A percentile compares a stretch with the other conserved stretches of the same genome.
phyloP scores from a whole-genome alignment of 23 tunicate species.

The Botrylloides violaceus region DNA sequence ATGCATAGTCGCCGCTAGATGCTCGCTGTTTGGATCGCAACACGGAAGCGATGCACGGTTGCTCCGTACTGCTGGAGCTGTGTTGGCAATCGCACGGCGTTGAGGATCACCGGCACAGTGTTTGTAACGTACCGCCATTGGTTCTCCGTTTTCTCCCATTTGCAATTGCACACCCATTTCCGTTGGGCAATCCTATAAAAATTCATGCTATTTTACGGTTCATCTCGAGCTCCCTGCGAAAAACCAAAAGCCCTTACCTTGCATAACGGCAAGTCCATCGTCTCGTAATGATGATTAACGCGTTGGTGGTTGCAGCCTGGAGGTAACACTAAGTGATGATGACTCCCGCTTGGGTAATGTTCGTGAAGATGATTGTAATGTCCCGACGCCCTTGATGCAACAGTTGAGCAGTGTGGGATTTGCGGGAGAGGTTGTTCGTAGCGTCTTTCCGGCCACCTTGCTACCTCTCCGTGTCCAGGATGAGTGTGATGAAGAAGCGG shows the following conservation, averaged over 20 bases:
- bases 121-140: constrained; percentile 26
- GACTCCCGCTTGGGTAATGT: constrained; percentile 18
- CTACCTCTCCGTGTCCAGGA: constrained; percentile 13
- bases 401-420: constrained; percentile 28
- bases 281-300: constrained; percentile 53
- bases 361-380: constrained; percentile 77
- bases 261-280: constrained; percentile 38
- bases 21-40: constrained; percentile 1
- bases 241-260: constrained; percentile 8
- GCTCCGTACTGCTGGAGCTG: constrained; percentile 6
- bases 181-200: constrained; percentile 12
- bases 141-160: constrained; percentile 23
- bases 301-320: constrained; percentile 8
- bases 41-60: constrained; percentile 8
- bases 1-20: constrained; percentile 13
- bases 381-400: constrained; percentile 34
- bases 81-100: constrained; percentile 8
- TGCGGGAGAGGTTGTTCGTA: constrained; percentile 58
- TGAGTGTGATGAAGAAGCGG: constrained; percentile 11
- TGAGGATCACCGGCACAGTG: constrained; percentile 38
- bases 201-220: background rate
- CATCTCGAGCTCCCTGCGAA: background rate
- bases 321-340: constrained; percentile 5
- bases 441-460: constrained; percentile 20
- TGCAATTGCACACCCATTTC: constrained; percentile 24